phyloP scores from a whole-genome alignment of 2,797 vertebrate species.

The Myripristis jacobus region DNA sequence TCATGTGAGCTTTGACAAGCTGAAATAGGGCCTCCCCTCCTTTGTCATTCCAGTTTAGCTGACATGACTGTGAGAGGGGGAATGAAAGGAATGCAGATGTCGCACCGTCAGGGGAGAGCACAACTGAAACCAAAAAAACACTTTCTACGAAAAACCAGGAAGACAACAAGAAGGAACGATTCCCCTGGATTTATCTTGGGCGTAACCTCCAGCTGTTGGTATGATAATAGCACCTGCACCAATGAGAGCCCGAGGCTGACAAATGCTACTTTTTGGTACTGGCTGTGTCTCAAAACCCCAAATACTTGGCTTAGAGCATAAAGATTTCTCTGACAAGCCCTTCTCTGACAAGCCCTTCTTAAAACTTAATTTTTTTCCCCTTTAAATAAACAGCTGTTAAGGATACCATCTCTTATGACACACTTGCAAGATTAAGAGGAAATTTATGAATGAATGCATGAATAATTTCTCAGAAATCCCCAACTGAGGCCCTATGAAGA shows the following conservation, averaged over 20 bases:
- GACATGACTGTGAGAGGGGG: conserved; percentile 54
- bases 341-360: no score
- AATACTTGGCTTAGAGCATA: neutral
- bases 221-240: conserved; percentile 22
- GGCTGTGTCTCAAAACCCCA: neutral
- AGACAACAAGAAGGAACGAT: neutral
- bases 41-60: conserved; percentile 75
- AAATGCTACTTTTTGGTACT: neutral
- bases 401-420: neutral
- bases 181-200: neutral
- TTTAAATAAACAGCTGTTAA: neutral
- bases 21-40: conserved; percentile 60
- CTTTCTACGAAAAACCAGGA: neutral
- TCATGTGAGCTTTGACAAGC: conserved; percentile 30
- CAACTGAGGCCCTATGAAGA: neutral
- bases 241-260: conserved; percentile 1
- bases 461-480: neutral
- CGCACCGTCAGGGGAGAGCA: conserved; percentile 1
- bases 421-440: neutral
- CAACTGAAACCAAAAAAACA: conserved; percentile 37
- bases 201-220: conserved; percentile 1
- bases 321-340: neutral
- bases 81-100: conserved; percentile 74
- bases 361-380: no score
- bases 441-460: neutral